Evolutionary conservation across 2,888 invertebrate species (phyloP).

Genomic region (Teleogryllus oceanicus): DNA sequence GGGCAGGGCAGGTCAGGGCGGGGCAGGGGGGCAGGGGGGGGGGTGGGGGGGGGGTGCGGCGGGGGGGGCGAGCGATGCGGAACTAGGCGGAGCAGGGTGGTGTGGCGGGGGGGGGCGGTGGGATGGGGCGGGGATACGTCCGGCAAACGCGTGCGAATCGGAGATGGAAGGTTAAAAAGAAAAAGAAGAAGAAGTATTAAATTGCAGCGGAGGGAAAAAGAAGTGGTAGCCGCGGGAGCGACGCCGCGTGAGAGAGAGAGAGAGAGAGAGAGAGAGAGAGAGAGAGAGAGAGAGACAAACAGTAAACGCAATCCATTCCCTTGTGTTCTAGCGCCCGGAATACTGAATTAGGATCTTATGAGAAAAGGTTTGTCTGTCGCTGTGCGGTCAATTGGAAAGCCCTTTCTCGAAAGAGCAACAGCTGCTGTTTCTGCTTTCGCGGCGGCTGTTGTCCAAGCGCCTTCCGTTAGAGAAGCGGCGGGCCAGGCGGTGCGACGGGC

Average conservation of each 20-base stretch:
- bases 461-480: too few species aligned
- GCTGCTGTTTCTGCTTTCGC: conserved; percentile 3
- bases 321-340: conserved; percentile 5
- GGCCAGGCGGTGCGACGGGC: too few species aligned
- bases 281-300: neutral
- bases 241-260: neutral
- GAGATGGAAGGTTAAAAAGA: conserved; percentile 23
- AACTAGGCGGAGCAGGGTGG: neutral
- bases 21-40: too few species aligned
- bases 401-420: neutral
- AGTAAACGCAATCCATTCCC: conserved; percentile 6
- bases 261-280: neutral
- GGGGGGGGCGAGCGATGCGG: neutral
- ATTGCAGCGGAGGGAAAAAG: neutral
- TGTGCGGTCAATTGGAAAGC: conserved; percentile 9
- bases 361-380: conserved; percentile 9
- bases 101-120: neutral
- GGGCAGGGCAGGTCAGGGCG: too few species aligned
- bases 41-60: neutral
- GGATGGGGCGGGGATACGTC: conserved; percentile 27
- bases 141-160: conserved; percentile 27
- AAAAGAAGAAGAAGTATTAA: neutral
- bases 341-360: conserved; percentile 18
- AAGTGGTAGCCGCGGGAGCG: neutral
- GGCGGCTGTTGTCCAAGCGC: neutral